Conservation (phyloP, 2,113 vertebrate species). For the Ictidomys tridecemlineatus region DNA sequence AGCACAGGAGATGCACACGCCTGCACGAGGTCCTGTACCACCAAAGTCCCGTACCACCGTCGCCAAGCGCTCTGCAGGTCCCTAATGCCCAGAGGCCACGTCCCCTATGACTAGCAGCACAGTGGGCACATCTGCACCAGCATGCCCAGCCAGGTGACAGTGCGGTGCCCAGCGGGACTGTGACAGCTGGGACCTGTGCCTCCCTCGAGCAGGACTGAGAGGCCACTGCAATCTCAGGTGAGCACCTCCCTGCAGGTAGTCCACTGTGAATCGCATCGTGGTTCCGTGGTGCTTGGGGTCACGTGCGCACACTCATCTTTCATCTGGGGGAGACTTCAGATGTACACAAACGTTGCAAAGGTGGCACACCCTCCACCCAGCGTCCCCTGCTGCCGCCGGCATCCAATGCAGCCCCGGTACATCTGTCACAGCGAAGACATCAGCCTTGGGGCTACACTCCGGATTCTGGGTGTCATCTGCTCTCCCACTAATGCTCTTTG, state of each 20-base stretch:
- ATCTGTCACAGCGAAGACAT: accelerated
- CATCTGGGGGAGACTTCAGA: neutral
- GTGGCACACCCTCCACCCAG: accelerated
- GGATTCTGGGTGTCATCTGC: accelerated
- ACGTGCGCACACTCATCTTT: neutral
- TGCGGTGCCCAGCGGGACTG: neutral
- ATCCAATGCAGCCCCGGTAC: accelerated
- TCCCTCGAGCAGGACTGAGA: too few species aligned
- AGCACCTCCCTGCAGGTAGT: too few species aligned
- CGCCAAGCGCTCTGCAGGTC: accelerated
- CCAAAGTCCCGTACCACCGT: too few species aligned
- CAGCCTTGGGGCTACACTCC: accelerated
- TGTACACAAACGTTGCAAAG: neutral
- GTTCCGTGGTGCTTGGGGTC: accelerated
- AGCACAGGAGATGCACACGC: neutral
- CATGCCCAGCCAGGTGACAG: neutral
- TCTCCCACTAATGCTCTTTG: neutral
- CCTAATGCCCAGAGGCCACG: accelerated
- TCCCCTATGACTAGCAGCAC: neutral
- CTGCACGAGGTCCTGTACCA: accelerated
- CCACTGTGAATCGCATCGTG: too few species aligned
- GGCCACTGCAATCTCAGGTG: accelerated
- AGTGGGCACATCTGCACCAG: neutral
- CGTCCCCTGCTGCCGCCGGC: accelerated
- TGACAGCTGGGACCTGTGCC: neutral